Conservation (phyloP, 2,113 vertebrate genomes). For the Eptesicus fuscus region DNA sequence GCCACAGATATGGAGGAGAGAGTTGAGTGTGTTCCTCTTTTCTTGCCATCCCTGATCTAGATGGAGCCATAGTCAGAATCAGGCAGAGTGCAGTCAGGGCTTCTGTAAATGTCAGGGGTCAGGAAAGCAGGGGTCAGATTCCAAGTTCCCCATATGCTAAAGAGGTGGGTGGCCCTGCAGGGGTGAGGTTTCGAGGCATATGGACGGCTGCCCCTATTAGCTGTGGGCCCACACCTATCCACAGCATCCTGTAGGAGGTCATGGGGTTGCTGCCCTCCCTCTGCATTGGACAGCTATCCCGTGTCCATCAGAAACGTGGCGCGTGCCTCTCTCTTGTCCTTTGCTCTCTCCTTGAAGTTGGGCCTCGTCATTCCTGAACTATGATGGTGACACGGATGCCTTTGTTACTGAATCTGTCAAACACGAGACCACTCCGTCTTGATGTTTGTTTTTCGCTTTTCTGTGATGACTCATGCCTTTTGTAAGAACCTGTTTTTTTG, state of each 20-base stretch:
- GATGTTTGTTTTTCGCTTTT: background rate
- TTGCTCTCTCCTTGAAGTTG: background rate
- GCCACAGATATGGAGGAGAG: rapidly evolving
- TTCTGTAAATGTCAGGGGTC: background rate
- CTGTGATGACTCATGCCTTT: background rate
- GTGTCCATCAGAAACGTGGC: no score
- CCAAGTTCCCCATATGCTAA: background rate
- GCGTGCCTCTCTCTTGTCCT: background rate
- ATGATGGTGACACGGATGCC: background rate
- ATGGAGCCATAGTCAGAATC: background rate
- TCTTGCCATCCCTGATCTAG: background rate
- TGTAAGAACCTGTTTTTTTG: background rate
- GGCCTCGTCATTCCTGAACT: background rate
- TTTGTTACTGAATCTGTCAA: background rate
- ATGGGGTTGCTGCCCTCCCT: background rate
- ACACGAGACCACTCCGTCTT: rapidly evolving
- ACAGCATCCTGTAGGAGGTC: rapidly evolving
- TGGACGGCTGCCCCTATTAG: rapidly evolving
- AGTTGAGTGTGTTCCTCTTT: rapidly evolving
- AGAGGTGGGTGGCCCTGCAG: background rate
- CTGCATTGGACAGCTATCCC: background rate
- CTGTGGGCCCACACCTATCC: no score
- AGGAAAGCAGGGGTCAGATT: background rate
- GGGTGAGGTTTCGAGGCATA: background rate
- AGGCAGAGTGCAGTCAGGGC: background rate